Evolutionary conservation across 2,797 vertebrate genomes (phyloP).

Genomic region (Ctenochaetus hawaiiensis): DNA sequence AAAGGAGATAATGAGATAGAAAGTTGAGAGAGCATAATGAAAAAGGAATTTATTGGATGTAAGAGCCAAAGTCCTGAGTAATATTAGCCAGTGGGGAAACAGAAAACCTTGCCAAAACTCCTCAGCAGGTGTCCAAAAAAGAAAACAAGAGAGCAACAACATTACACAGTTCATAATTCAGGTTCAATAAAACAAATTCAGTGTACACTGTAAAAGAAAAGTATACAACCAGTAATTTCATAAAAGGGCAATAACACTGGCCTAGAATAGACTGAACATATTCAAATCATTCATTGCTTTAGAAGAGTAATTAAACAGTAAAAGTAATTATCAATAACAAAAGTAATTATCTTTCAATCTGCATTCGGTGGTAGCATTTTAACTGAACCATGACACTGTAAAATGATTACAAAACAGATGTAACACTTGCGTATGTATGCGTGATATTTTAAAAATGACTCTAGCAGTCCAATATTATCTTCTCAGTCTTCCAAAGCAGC

Average conservation of each 20-base stretch:
- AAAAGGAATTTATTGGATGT: constrained; percentile 43
- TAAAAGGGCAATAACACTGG: background rate
- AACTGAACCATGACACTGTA: background rate
- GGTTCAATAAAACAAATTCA: constrained; percentile 31
- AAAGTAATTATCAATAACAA: background rate
- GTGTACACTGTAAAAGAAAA: constrained; percentile 3
- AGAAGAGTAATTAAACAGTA: background rate
- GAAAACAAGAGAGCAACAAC: constrained; percentile 44
- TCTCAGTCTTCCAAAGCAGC: constrained; percentile 22
- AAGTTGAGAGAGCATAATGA: constrained; percentile 41
- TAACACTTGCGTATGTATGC: constrained; percentile 18
- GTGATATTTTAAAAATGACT: constrained; percentile 4
- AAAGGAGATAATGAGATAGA: constrained; percentile 38
- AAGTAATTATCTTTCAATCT: background rate
- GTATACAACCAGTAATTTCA: background rate
- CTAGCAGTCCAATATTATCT: background rate
- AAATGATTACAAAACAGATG: constrained; percentile 28
- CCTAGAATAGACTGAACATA: background rate
- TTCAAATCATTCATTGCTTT: background rate
- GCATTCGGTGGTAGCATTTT: background rate
- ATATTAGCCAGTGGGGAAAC: constrained; percentile 35
- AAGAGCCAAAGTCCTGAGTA: constrained; percentile 48
- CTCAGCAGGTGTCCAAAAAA: constrained; percentile 32
- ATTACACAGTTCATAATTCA: constrained; percentile 43
- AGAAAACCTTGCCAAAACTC: constrained; percentile 47